Evolutionary conservation across 2,888 invertebrate genomes (phyloP).

Genomic region (Agriotes lineatus): DNA sequence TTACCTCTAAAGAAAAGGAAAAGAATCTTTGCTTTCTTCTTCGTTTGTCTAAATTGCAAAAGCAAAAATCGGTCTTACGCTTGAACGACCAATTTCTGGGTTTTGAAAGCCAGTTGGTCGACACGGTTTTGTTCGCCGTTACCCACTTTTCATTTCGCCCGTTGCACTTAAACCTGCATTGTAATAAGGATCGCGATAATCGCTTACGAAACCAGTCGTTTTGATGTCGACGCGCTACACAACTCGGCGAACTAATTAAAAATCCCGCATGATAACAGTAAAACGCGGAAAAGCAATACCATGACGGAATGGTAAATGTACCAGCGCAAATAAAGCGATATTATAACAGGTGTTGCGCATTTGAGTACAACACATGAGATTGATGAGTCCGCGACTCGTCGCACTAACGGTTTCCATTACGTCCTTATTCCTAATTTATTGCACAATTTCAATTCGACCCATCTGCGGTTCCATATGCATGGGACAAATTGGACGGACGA

Average conservation of each 20-base stretch:
- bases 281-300: neutral
- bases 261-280: neutral
- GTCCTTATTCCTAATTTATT: neutral
- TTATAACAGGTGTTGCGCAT: neutral
- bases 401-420: neutral
- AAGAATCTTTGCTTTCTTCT: too few relatives aligned
- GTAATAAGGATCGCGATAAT: too few relatives aligned
- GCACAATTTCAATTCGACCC: neutral
- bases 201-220: too few relatives aligned
- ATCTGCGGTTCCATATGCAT: too few relatives aligned
- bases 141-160: too few relatives aligned
- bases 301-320: neutral
- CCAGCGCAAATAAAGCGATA: neutral
- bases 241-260: neutral
- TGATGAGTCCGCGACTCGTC: neutral
- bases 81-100: too few relatives aligned
- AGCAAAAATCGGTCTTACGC: too few relatives aligned
- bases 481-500: neutral
- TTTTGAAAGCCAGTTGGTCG: too few relatives aligned
- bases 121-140: too few relatives aligned
- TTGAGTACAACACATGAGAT: neutral
- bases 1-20: too few relatives aligned
- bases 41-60: too few relatives aligned
- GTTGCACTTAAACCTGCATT: too few relatives aligned
- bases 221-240: neutral